Conservation (phyloP, 64 coral and sea anemone species). For the Montipora capricornis region DNA sequence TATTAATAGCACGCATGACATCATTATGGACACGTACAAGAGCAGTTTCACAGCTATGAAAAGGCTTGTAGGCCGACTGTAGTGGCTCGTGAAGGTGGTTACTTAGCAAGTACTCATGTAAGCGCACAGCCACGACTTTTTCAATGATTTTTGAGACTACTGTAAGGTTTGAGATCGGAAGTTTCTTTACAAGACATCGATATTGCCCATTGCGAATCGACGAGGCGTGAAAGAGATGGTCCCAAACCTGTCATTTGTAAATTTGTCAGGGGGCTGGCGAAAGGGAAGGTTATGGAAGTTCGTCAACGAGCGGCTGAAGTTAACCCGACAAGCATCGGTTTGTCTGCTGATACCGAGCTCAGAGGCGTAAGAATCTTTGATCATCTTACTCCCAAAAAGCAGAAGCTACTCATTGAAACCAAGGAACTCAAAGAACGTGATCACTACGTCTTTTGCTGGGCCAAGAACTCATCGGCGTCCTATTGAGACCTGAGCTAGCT, state of each 20-base stretch:
- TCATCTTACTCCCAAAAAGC: constrained; percentile 4
- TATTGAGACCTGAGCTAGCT: no score
- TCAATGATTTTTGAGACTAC: no score
- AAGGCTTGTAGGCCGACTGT: no score
- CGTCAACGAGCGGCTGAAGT: neutral
- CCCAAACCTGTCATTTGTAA: neutral
- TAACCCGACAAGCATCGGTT: neutral
- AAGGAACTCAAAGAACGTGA: neutral
- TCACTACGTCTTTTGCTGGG: neutral
- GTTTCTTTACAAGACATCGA: neutral
- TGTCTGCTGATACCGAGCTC: neutral
- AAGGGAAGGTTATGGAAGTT: neutral
- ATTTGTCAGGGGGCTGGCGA: neutral
- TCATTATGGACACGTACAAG: no score
- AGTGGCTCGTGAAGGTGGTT: no score
- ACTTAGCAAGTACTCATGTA: no score
- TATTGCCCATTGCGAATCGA: neutral
- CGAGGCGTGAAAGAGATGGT: neutral
- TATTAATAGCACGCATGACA: no score
- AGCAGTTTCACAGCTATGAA: no score
- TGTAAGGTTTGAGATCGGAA: no score
- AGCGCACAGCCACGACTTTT: no score
- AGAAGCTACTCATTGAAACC: neutral
- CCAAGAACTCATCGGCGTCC: no score
- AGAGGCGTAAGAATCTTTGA: neutral